phyloP scores from a whole-genome alignment of 2,113 vertebrate genomes.

The Mixornis gularis region DNA sequence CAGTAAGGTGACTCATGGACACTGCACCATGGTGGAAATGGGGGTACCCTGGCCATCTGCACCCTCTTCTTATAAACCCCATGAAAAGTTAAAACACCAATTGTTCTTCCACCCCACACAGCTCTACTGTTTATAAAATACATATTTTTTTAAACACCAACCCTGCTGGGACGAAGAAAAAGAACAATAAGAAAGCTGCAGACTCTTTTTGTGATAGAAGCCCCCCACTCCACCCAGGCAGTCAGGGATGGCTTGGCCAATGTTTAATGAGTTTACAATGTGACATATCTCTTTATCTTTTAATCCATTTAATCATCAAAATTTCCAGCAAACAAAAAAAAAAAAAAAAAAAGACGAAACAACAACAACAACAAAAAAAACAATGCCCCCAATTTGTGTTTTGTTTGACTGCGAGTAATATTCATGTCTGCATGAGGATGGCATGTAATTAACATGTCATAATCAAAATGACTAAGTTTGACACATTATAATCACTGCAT shows the following conservation, averaged over 20 bases:
- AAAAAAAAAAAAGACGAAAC: neutral
- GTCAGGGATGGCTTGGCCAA: neutral
- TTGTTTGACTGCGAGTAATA: conserved; percentile 86
- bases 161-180: neutral
- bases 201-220: neutral
- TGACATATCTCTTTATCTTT: conserved; percentile 60
- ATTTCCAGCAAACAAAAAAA: conserved; percentile 19
- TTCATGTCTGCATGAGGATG: conserved; percentile 92
- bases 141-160: neutral
- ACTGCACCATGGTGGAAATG: accelerated
- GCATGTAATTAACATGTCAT: conserved; percentile 99
- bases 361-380: conserved; percentile 1
- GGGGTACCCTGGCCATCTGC: accelerated
- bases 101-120: neutral
- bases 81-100: neutral
- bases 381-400: conserved; percentile 78
- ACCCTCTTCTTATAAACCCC: neutral
- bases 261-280: conserved; percentile 53
- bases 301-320: conserved; percentile 67
- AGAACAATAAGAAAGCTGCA: neutral
- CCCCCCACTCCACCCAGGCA: neutral
- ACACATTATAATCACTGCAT: conserved; percentile 98
- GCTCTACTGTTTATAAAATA: neutral
- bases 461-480: conserved; percentile 99
- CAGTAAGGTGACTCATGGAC: neutral